Evolutionary conservation across 2,888 invertebrate species (phyloP), one percentile per base, ranked within the genome.

Genomic region (Dinocampus coccinellae): DNA sequence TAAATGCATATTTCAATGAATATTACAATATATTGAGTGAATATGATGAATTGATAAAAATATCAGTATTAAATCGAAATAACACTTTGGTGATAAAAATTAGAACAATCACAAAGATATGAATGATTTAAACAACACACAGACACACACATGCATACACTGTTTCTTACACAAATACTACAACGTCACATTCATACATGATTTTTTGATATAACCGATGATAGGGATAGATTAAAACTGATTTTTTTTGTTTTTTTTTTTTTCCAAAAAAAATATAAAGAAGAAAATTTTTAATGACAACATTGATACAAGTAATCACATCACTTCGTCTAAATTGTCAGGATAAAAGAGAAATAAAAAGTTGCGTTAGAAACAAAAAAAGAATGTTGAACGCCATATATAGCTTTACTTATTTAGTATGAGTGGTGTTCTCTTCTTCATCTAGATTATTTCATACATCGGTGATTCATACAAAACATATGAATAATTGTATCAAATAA

Each of bases 201-300:
- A 24, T n/a, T 55, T 34, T 60, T 63, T 69, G 69, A 69, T 69
- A 63, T 69, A 69, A 69, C 69, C 55, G 63, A 63, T 62, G 57
- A 39, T 55, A 69, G 39, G 42, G 29, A 53, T 6, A 3, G 6
- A 39, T 39, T n/a, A 39, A 39, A n/a, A n/a, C 39, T 39, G n/a
- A 39, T 39, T 3, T n/a, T n/a, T n/a, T n/a, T n/a, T n/a, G n/a
- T n/a, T n/a, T n/a, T n/a, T n/a, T n/a, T n/a, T n/a, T n/a, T 11
- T 11, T n/a, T 3, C n/a, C n/a, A n/a, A n/a, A n/a, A n/a, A n/a
- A n/a, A n/a, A n/a, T n/a, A n/a, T n/a, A 3, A 29, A 29, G 29
- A 29, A 7, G 7, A 7, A 29, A 29, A 29, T 29, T 29, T 7
- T 29, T 7, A 29, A 29, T 3, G 2, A 47, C 47, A 20, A 3